phyloP scores from a whole-genome alignment of 2,888 invertebrate genomes.

The Mimachlamys varia region DNA sequence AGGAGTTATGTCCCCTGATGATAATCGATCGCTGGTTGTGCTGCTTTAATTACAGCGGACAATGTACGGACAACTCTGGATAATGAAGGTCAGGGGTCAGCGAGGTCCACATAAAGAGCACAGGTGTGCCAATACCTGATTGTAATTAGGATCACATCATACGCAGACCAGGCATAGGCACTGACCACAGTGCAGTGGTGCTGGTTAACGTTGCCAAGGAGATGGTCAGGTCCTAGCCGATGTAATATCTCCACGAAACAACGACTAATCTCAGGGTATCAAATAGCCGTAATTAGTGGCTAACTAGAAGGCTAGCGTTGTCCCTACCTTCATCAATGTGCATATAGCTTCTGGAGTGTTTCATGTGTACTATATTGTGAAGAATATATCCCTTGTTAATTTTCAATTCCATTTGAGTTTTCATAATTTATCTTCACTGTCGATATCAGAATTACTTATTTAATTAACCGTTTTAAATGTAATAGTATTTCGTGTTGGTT shows the following conservation, averaged over 20 bases:
- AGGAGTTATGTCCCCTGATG: neutral
- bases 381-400: neutral
- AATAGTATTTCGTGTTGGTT: no score
- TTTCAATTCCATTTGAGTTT: no score
- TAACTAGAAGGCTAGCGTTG: neutral
- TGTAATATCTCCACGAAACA: neutral
- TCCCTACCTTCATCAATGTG: no score
- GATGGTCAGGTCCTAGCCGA: neutral
- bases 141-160: neutral
- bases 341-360: no score
- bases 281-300: neutral
- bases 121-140: neutral
- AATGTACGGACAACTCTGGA: slow-evolving; percentile 1
- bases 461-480: no score
- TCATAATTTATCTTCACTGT: no score
- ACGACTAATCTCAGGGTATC: neutral
- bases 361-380: no score
- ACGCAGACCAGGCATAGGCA: neutral
- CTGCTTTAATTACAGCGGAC: neutral
- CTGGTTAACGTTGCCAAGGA: neutral
- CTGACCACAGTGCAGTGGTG: neutral
- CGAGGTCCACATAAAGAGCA: slow-evolving; percentile 1
- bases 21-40: neutral
- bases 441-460: no score
- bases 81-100: neutral